Percentiles rank a stretch among this genome's conserved stretches.
Conservation (phyloP, 2,113 vertebrate species). For the Meleagris gallopavo region DNA sequence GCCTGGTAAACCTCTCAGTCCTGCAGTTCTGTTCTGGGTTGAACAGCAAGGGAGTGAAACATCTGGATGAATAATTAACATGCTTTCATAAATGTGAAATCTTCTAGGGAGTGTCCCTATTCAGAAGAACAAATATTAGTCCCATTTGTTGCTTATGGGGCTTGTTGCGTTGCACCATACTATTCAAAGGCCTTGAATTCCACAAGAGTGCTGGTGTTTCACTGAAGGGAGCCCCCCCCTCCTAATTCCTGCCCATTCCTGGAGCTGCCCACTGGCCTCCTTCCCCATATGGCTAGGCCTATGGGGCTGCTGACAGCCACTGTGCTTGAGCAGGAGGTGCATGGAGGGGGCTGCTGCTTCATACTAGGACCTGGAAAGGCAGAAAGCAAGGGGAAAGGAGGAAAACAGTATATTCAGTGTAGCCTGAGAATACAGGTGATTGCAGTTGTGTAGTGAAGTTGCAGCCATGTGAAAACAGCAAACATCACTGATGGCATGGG, state of each 20-base stretch:
- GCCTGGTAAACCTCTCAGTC: slow-evolving; percentile 3
- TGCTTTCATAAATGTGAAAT: neutral
- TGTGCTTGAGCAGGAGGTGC: rapidly evolving
- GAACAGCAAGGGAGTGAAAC: neutral
- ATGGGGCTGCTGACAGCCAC: rapidly evolving
- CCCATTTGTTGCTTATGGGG: neutral
- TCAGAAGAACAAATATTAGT: neutral
- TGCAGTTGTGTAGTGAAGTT: neutral
- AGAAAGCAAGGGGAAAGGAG: neutral
- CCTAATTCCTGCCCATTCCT: neutral
- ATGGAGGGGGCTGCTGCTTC: neutral
- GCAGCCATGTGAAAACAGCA: neutral
- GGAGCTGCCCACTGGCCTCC: neutral
- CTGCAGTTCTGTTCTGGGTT: neutral
- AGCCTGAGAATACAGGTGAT: neutral
- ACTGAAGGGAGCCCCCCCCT: rapidly evolving
- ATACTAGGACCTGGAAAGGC: neutral
- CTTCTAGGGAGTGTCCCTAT: neutral
- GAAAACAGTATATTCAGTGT: rapidly evolving
- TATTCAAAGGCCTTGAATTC: neutral
- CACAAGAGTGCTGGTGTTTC: neutral
- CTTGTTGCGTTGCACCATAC: neutral
- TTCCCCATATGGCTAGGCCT: neutral
- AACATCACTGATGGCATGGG: slow-evolving; percentile 1
- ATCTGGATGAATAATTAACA: slow-evolving; percentile 1